Evolutionary conservation across 2,797 vertebrate genomes (phyloP).

Genomic region (Percopsis omiscomaycus): DNA sequence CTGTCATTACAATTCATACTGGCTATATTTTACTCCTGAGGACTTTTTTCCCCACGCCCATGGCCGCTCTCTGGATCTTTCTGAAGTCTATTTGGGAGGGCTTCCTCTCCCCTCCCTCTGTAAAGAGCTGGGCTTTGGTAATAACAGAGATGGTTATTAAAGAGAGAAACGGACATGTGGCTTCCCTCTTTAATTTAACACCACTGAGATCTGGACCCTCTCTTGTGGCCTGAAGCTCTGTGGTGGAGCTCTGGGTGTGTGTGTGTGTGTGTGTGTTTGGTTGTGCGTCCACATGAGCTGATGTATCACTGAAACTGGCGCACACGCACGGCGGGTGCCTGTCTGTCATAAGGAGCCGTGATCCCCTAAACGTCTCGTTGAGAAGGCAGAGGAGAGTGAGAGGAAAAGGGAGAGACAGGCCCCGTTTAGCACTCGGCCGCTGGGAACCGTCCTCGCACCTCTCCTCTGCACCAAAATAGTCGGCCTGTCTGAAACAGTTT

Average conservation of each 20-base stretch:
- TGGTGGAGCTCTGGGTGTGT: not conserved
- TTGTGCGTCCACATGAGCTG: not conserved
- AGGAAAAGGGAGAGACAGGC: conserved; percentile 11
- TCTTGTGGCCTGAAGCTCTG: conserved; percentile 12
- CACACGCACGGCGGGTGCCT: not conserved
- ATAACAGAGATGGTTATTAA: conserved; percentile 71
- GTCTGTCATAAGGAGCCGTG: not conserved
- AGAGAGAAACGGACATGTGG: conserved; percentile 46
- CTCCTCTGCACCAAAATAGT: conserved; percentile 23
- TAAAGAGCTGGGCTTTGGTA: conserved; percentile 65
- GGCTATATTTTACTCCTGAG: conserved; percentile 48
- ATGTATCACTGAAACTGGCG: not conserved
- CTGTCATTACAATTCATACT: conserved; percentile 36
- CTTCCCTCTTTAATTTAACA: conserved; percentile 57
- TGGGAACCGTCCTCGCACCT: conserved; percentile 29
- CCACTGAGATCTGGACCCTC: conserved; percentile 22
- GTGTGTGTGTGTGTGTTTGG: not conserved
- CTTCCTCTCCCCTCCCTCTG: conserved; percentile 56
- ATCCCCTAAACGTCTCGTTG: conserved; percentile 27
- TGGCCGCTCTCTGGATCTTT: conserved; percentile 37
- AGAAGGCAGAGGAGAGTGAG: conserved; percentile 21
- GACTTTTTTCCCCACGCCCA: conserved; percentile 32
- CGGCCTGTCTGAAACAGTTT: conserved; percentile 26
- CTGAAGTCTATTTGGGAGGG: conserved; percentile 48
- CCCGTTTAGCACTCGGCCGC: conserved; percentile 24